phyloP scores from a whole-genome alignment of 2,888 invertebrate species.

The Baccha elongata region DNA sequence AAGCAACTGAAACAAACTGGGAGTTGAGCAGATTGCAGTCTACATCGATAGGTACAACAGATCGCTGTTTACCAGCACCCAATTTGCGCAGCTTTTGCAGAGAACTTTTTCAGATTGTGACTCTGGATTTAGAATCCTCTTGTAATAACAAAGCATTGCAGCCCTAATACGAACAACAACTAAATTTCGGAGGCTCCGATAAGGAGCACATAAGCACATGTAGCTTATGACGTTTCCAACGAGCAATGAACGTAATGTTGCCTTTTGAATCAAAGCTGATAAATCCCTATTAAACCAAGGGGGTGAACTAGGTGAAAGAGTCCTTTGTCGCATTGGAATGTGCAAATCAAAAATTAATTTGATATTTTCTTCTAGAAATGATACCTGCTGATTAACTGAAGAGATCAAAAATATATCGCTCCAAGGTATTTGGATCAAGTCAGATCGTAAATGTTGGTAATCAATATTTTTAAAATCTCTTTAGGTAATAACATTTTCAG shows the following conservation, averaged over 20 bases:
- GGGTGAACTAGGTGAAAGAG: no score
- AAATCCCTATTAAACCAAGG: no score
- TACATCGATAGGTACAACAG: no score
- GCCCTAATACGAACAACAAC: no score
- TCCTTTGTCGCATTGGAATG: no score
- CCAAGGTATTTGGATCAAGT: constrained; percentile 5
- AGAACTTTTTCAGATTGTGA: not conserved
- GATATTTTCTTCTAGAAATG: constrained; percentile 9
- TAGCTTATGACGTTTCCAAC: not conserved
- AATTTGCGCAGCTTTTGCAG: not conserved
- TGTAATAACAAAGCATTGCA: no score
- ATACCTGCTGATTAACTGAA: not conserved
- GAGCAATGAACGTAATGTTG: not conserved
- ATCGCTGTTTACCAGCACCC: no score
- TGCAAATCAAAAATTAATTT: not conserved
- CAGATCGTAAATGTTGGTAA: constrained; percentile 1
- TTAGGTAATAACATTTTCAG: constrained; percentile 1
- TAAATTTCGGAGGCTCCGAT: not conserved
- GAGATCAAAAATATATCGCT: not conserved
- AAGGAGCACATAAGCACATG: not conserved
- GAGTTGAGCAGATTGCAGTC: no score
- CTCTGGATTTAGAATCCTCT: not conserved
- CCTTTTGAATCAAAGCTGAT: no score
- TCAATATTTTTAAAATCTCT: constrained; percentile 22
- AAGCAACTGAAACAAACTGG: no score